Conservation (phyloP, 2,888 invertebrate species). For the Plagodis dolabraria region DNA sequence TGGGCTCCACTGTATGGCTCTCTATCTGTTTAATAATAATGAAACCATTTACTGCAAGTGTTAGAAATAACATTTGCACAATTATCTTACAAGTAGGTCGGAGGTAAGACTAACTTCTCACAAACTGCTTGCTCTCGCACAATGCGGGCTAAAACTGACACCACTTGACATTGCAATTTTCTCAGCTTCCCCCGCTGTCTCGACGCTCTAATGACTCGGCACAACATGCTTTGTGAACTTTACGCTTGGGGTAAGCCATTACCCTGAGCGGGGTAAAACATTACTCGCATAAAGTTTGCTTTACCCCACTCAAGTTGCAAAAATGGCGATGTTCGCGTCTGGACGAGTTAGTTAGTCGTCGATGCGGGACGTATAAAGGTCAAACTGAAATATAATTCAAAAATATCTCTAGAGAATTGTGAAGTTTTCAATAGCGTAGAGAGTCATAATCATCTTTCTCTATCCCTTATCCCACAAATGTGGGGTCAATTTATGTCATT, state of each 20-base stretch:
- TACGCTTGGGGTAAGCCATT: constrained; percentile 5
- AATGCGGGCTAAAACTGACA: constrained; percentile 40
- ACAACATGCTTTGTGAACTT: constrained; percentile 40
- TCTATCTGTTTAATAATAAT: no score
- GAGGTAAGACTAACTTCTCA: constrained; percentile 4
- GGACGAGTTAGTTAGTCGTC: not conserved
- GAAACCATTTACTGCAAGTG: no score
- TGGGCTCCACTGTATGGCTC: no score
- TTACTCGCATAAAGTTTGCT: constrained; percentile 13
- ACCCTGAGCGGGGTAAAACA: not conserved
- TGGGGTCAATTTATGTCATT: no score
- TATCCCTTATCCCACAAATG: no score
- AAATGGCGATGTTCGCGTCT: constrained; percentile 49
- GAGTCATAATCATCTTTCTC: no score
- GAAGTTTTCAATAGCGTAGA: no score
- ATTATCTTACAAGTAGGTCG: not conserved
- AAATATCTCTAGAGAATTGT: no score
- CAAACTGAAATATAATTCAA: no score
- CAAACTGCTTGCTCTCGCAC: constrained; percentile 8
- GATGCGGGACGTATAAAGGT: no score
- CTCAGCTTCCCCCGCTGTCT: constrained; percentile 47
- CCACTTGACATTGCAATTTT: constrained; percentile 60
- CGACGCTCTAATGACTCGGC: constrained; percentile 49
- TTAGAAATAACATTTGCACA: no score
- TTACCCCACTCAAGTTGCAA: constrained; percentile 40